phyloP scores from a whole-genome alignment of 1,140 invertebrate species.

The Drosophila athabasca region DNA sequence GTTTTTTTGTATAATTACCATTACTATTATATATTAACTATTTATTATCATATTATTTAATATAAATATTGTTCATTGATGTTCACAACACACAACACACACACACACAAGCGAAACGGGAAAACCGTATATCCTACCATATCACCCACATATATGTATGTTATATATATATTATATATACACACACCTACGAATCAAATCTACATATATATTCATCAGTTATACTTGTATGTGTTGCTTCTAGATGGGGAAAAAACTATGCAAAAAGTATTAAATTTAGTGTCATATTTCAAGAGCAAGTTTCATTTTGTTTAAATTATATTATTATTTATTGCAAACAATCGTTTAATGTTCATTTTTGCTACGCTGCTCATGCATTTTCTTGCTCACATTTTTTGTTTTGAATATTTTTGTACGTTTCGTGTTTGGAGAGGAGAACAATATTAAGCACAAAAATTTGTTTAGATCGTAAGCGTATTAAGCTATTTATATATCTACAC shows the following conservation, averaged over 20 bases:
- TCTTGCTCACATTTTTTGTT: constrained; percentile 14
- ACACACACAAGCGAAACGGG: constrained; percentile 22
- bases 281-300: constrained; percentile 74
- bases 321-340: constrained; percentile 46
- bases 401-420: constrained; percentile 31
- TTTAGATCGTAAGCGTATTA: constrained; percentile 64
- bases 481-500: constrained; percentile 67
- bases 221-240: constrained; percentile 50
- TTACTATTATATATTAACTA: constrained; percentile 59
- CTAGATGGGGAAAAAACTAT: constrained; percentile 38
- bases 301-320: constrained; percentile 48
- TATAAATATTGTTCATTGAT: constrained; percentile 65
- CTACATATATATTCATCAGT: constrained; percentile 20
- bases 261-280: constrained; percentile 83
- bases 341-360: constrained; percentile 30
- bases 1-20: constrained; percentile 53
- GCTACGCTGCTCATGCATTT: no score
- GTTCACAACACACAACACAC: constrained; percentile 55
- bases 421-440: constrained; percentile 23
- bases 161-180: constrained; percentile 51
- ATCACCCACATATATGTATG: constrained; percentile 35
- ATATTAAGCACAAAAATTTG: constrained; percentile 48
- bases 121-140: constrained; percentile 35
- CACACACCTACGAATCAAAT: not conserved
- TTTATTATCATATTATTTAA: constrained; percentile 74